Conservation (phyloP, 1,140 invertebrate species). For the Anastrepha ludens region DNA sequence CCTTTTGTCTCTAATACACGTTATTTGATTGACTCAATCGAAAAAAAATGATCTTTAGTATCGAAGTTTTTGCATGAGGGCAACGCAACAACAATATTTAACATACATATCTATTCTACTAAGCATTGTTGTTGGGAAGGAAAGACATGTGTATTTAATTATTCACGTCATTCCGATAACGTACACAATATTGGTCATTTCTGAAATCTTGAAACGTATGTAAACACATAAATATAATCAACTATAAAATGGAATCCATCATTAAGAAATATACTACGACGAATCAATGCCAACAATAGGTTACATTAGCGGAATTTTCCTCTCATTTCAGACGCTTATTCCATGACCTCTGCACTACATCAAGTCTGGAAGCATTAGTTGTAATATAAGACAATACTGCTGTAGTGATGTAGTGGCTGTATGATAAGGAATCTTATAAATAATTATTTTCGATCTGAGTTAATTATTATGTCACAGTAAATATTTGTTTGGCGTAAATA, state of each 20-base stretch:
- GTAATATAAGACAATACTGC: no score
- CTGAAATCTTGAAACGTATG: not conserved
- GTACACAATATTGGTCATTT: not conserved
- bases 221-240: not conserved
- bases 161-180: slow-evolving; percentile 8
- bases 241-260: not conserved
- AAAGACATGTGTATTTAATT: not conserved
- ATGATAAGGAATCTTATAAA: no score
- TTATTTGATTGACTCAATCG: not conserved
- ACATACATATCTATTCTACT: not conserved
- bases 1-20: not conserved
- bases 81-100: not conserved
- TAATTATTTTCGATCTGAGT: no score
- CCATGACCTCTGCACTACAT: no score
- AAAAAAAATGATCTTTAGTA: not conserved
- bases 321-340: not conserved
- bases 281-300: not conserved
- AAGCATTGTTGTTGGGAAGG: not conserved
- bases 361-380: no score
- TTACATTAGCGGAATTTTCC: slow-evolving; percentile 14
- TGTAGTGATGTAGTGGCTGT: no score
- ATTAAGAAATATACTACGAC: not conserved
- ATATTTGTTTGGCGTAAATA: no score
- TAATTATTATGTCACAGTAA: no score
- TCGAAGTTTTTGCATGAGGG: not conserved